Evolutionary conservation across 2,113 vertebrate species (phyloP).

Genomic region (Odontophorus gujanensis): DNA sequence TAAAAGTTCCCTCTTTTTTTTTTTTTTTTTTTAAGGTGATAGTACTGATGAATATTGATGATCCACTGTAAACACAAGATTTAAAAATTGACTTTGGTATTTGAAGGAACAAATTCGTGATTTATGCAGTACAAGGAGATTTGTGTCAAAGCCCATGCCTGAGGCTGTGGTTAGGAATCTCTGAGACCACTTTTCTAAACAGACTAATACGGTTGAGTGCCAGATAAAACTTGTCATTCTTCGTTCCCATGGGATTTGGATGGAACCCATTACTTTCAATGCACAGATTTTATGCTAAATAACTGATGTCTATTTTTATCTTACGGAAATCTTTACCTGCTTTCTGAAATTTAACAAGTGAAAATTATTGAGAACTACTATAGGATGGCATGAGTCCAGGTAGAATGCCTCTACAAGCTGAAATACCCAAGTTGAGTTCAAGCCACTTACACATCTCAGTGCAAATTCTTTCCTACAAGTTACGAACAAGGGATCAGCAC

Average conservation of each 20-base stretch:
- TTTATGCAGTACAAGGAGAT: constrained; percentile 58
- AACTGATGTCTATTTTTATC: constrained; percentile 18
- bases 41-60: constrained; percentile 62
- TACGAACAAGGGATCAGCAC: not conserved
- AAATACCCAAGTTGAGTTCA: not conserved
- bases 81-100: constrained; percentile 48
- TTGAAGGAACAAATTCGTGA: constrained; percentile 43
- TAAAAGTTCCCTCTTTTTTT: constrained; percentile 22
- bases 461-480: not conserved
- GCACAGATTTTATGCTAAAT: not conserved
- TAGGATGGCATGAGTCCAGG: not conserved
- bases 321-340: constrained; percentile 39
- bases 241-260: constrained; percentile 26
- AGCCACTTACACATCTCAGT: not conserved
- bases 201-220: not conserved
- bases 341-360: constrained; percentile 18
- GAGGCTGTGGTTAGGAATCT: constrained; percentile 38
- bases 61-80: constrained; percentile 59
- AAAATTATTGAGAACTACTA: constrained; percentile 25
- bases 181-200: constrained; percentile 35
- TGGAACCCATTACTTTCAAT: constrained; percentile 42
- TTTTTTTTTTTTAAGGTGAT: constrained; percentile 17
- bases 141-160: constrained; percentile 26
- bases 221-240: constrained; percentile 58
- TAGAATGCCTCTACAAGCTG: not conserved